These are phyloP conservation scores for Anthonomus grandis DNA, from an alignment of 1,140 invertebrate genomes.

Conservation along the genomic window DNA sequence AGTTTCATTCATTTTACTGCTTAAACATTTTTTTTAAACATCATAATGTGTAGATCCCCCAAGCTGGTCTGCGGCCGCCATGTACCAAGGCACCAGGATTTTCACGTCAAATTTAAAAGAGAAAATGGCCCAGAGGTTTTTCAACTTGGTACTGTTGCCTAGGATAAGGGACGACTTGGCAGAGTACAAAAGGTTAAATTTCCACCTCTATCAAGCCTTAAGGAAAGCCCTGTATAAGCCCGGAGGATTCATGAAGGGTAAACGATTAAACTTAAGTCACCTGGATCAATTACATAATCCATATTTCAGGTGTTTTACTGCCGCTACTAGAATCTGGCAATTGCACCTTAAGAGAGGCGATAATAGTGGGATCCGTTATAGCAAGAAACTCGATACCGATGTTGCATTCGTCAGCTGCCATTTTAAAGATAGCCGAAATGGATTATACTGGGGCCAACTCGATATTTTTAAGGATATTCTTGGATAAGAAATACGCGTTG, in stretches of 20 bases:
- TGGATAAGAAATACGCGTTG: conserved; percentile 98
- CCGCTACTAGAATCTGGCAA: conserved; percentile 66
- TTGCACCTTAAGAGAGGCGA: conserved; percentile 92
- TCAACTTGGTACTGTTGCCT: conserved; percentile 89
- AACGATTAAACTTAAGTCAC: conserved; percentile 52
- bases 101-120: conserved; percentile 96
- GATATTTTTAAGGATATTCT: conserved; percentile 89
- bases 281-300: background rate
- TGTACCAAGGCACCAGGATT: conserved; percentile 92
- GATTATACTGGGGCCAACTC: conserved; percentile 96
- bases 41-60: conserved; percentile 57
- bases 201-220: conserved; percentile 93
- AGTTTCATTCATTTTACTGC: background rate
- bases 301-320: conserved; percentile 37
- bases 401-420: conserved; percentile 92
- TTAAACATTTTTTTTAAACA: background rate
- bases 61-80: conserved; percentile 88
- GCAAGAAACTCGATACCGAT: conserved; percentile 91
- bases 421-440: conserved; percentile 97
- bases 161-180: conserved; percentile 91
- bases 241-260: conserved; percentile 98
- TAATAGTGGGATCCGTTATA: conserved; percentile 90
- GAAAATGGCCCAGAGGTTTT: conserved; percentile 96
- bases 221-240: conserved; percentile 95
- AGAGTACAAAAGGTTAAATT: conserved; percentile 95